A percentile compares a stretch with the other conserved stretches of the same genome.
Conservation (phyloP, 2,797 vertebrate genomes). For the Sebastes iracundus region DNA sequence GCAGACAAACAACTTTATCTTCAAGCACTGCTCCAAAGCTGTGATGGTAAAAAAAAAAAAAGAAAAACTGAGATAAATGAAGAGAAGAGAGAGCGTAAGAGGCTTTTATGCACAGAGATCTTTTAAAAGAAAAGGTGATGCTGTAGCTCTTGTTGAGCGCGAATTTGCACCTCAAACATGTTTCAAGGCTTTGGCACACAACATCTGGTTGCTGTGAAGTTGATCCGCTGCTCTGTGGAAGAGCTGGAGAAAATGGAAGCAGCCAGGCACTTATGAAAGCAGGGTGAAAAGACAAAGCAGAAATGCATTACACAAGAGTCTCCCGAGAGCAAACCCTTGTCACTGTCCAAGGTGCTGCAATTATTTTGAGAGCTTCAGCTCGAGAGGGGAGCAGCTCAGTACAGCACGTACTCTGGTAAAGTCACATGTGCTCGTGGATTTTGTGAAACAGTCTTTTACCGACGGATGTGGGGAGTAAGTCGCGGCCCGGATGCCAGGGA, state of each 20-base stretch:
- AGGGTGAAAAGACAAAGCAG: slow-evolving; percentile 36
- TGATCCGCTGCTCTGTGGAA: slow-evolving; percentile 25
- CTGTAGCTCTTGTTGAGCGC: slow-evolving; percentile 3
- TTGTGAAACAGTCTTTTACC: not conserved
- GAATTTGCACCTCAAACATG: slow-evolving; percentile 47
- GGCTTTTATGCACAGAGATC: not conserved
- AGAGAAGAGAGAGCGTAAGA: not conserved
- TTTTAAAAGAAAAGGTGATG: not conserved
- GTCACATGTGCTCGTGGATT: not conserved
- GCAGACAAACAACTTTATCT: slow-evolving; percentile 1
- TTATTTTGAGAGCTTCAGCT: slow-evolving; percentile 35
- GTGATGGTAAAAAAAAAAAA: not conserved
- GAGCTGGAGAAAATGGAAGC: slow-evolving; percentile 19
- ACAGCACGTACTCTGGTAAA: not conserved
- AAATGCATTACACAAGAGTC: slow-evolving; percentile 22
- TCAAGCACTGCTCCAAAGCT: not conserved
- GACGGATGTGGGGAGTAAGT: not conserved
- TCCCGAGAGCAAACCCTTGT: slow-evolving; percentile 39
- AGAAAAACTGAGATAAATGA: not conserved
- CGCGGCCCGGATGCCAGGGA: no score
- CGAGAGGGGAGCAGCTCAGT: not conserved
- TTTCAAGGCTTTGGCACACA: slow-evolving; percentile 24
- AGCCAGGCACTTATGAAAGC: slow-evolving; percentile 30
- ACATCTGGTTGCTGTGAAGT: slow-evolving; percentile 49
- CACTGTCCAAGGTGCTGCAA: slow-evolving; percentile 59